A percentile compares a stretch with the other conserved stretches of the same genome.
These are phyloP conservation scores for Arvicanthis niloticus DNA, from an alignment of 2,113 vertebrate species.

Conservation along the genomic window DNA sequence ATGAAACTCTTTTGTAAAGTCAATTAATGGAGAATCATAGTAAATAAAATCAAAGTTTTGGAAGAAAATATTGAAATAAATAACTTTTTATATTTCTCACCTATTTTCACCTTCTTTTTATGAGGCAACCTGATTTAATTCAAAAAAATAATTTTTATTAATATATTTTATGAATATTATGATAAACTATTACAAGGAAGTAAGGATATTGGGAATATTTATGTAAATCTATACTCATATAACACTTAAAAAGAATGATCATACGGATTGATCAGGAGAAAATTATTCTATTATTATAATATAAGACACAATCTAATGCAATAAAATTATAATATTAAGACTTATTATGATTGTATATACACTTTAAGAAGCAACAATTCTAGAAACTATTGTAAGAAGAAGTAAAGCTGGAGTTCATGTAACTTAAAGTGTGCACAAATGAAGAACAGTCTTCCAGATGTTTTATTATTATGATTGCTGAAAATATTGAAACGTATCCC, in stretches of 20 bases:
- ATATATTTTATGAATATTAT: not conserved
- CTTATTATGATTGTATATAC: not conserved
- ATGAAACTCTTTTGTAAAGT: not conserved
- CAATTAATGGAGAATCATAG: not conserved
- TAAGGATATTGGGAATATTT: not conserved
- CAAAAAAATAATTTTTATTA: not conserved
- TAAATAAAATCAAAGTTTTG: not conserved
- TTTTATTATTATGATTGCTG: slow-evolving; percentile 6
- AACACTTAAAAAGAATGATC: not conserved
- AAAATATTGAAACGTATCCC: not conserved
- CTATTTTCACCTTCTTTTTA: not conserved
- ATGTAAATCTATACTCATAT: not conserved
- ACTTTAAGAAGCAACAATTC: not conserved
- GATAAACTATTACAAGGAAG: not conserved
- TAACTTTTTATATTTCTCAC: not conserved
- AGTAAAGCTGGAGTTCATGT: not conserved
- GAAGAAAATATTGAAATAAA: not conserved
- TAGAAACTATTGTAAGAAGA: not conserved
- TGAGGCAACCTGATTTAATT: not conserved
- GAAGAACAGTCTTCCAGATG: not conserved
- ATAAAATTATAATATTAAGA: not conserved
- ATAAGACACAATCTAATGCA: not conserved
- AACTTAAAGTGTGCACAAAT: slow-evolving; percentile 17
- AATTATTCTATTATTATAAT: not conserved
- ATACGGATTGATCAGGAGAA: not conserved